phyloP scores from a whole-genome alignment of 2,113 vertebrate species.

The Circaetus gallicus region DNA sequence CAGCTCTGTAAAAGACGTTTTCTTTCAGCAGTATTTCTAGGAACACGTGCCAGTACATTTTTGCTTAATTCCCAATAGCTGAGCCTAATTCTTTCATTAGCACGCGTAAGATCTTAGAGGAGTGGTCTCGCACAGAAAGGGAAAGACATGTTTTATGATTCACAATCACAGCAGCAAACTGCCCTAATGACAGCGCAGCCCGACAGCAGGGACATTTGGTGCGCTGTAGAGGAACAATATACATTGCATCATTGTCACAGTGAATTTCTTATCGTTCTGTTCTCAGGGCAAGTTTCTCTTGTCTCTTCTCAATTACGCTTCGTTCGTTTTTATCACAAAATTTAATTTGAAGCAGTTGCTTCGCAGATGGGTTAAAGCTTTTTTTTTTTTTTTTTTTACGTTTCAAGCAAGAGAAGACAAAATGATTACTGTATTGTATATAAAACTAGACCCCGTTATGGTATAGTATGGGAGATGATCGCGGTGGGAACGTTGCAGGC shows the following conservation, averaged over 20 bases:
- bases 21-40: not conserved
- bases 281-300: not conserved
- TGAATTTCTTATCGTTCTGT: not conserved
- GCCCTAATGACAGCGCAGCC: not conserved
- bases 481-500: not conserved
- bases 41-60: not conserved
- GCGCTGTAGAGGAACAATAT: not conserved
- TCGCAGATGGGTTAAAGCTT: slow-evolving; percentile 24
- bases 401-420: not conserved
- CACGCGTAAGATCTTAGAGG: not conserved
- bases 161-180: not conserved
- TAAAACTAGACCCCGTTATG: not conserved
- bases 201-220: not conserved
- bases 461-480: not conserved
- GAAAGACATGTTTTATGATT: not conserved
- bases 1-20: not conserved
- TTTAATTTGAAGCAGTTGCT: slow-evolving; percentile 7
- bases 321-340: not conserved
- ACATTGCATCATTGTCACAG: not conserved
- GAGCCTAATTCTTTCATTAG: not conserved
- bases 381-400: not conserved
- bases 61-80: not conserved
- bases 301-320: not conserved
- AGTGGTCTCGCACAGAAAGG: not conserved
- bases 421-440: not conserved